These are phyloP conservation scores for Anarsia innoxiella DNA, from an alignment of 2,888 invertebrate species.

Conservation along the genomic window DNA sequence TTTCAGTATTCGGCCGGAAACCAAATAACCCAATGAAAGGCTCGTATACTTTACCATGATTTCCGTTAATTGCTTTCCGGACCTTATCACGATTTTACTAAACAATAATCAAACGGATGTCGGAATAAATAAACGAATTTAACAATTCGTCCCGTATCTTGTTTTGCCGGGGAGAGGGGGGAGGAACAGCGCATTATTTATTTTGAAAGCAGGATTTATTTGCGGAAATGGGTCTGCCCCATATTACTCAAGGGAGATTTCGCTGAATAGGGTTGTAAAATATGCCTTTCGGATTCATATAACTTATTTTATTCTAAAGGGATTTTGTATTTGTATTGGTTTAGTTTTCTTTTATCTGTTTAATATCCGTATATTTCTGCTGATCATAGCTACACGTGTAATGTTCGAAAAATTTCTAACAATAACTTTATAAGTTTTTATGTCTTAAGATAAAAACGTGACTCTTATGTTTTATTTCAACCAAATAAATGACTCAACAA, in stretches of 20 bases:
- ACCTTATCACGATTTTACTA: background rate
- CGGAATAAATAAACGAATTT: background rate
- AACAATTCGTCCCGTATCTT: slow-evolving; percentile 2
- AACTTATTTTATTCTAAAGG: slow-evolving; percentile 50
- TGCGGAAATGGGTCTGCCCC: slow-evolving; percentile 64
- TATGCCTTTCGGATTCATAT: slow-evolving; percentile 52
- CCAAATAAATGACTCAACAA: no score
- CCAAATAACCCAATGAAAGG: no score
- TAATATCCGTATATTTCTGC: no score
- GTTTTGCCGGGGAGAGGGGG: no score
- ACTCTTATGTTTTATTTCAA: no score
- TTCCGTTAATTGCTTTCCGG: background rate
- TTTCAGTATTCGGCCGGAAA: no score
- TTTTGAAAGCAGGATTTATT: slow-evolving; percentile 64
- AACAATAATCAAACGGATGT: slow-evolving; percentile 1
- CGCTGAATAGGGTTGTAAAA: slow-evolving; percentile 60
- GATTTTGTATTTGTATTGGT: slow-evolving; percentile 19
- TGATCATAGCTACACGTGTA: no score
- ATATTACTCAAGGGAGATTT: slow-evolving; percentile 66
- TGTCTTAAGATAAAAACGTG: no score
- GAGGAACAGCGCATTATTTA: slow-evolving; percentile 53
- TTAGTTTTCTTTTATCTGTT: slow-evolving; percentile 2
- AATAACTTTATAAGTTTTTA: no score
- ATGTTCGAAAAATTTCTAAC: no score
- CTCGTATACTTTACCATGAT: no score